Percentiles rank a stretch among this genome's conserved stretches.
These are phyloP conservation scores for Phyllotreta striolata DNA, from an alignment of 2,888 invertebrate genomes.

Conservation along the genomic window DNA sequence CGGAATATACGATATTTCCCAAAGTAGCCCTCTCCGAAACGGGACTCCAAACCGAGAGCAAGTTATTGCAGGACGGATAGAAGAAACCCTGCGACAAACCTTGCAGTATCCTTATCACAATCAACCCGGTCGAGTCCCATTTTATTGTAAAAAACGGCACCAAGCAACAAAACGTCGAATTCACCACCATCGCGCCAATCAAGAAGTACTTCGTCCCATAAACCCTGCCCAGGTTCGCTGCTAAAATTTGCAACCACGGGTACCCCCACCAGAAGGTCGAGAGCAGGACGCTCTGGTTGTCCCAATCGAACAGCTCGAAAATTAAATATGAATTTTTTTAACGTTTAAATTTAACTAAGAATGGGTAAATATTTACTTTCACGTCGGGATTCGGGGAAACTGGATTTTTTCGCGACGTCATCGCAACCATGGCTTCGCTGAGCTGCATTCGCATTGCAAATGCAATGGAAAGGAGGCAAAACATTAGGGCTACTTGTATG, in stretches of 20 bases:
- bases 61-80: constrained; percentile 74
- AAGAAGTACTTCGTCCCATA: constrained; percentile 77
- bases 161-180: constrained; percentile 66
- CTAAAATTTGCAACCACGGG: constrained; percentile 73
- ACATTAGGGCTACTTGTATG: constrained; percentile 67
- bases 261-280: constrained; percentile 85
- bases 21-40: constrained; percentile 20
- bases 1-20: constrained; percentile 22
- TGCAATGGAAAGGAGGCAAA: constrained; percentile 67
- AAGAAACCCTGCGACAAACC: constrained; percentile 79
- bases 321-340: constrained; percentile 8
- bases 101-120: constrained; percentile 69
- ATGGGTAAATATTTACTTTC: constrained; percentile 57
- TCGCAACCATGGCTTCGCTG: constrained; percentile 75
- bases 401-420: constrained; percentile 65
- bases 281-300: constrained; percentile 64
- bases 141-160: constrained; percentile 64
- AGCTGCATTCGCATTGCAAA: constrained; percentile 71
- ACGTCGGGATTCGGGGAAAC: constrained; percentile 56
- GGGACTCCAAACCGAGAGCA: constrained; percentile 73
- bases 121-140: constrained; percentile 64
- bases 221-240: constrained; percentile 73
- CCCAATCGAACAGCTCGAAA: constrained; percentile 65
- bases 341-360: background rate
- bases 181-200: constrained; percentile 65